Evolutionary conservation across 2,888 invertebrate species (phyloP), one percentile per base, ranked within the genome.

Genomic region (Malachius bipustulatus): DNA sequence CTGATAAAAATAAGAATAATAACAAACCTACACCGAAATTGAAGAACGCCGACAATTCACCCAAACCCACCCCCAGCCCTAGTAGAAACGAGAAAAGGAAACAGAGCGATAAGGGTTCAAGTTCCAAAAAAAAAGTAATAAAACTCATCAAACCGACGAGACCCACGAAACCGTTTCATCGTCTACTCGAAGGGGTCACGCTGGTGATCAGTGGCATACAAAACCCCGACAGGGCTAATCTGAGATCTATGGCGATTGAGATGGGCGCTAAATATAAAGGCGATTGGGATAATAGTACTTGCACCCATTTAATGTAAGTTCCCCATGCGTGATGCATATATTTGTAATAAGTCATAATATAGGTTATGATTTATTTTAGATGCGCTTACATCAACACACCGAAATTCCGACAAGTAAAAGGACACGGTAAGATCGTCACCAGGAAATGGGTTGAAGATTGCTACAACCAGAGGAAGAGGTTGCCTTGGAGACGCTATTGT

Each of bases 381-480:
- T 91, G 90, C 65, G 90, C 91, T 8, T 90, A 89, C 63, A 65
- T 73, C 3, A 84, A 84, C 59, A 91, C 91, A 3, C 93, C 91
- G 3, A 91, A 91, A 61, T 82, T 82, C 57, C 71, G 73, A 33
- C 73, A 80, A 60, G 81, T 82, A 2, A 69, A 68, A 46, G 71
- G 73, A 2, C 69, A 69, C 39, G 68, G 72, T 2, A 73, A 73
- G 39, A 83, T 78, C 37, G 78, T 81, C 2, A 72, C 59, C 13
- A 76, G 71, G 43, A 70, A 70, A n/a, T 91, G 90, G 90, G 64
- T 91, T 39, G 67, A 69, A 42, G 73, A 73, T 39, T 79, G 81
- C 48, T 63, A 71, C 47, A 55, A 50, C 9, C 61, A 69, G 34
- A 67, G 74, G 37, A 75, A 73, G 48, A 65, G 70, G 38, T 56